These are phyloP conservation scores for Oryctes rhinoceros DNA, from an alignment of 1,140 invertebrate genomes.

Conservation along the genomic window DNA sequence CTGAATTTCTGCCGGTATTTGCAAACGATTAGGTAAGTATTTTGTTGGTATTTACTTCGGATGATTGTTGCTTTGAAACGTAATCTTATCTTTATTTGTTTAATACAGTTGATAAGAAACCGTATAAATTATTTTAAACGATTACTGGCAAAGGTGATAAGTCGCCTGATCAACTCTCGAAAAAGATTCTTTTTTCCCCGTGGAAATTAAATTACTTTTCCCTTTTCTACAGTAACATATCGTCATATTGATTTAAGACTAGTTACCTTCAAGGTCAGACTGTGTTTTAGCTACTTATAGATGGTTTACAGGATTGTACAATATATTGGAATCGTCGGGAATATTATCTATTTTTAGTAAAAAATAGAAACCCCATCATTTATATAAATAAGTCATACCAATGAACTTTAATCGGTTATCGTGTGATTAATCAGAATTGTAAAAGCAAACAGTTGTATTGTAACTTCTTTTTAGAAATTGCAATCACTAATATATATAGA, in stretches of 20 bases:
- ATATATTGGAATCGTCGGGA: neutral
- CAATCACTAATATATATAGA: conserved; percentile 38
- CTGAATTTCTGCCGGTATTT: neutral
- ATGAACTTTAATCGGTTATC: neutral
- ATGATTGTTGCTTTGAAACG: neutral
- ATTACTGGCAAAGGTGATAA: no score
- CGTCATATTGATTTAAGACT: conserved; percentile 15
- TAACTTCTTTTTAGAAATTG: conserved; percentile 8
- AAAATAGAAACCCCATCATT: neutral
- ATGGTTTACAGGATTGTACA: neutral
- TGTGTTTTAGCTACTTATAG: neutral
- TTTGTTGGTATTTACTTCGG: neutral
- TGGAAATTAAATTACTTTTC: no score
- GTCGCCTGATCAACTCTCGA: no score
- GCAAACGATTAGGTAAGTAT: neutral
- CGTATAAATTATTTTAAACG: no score
- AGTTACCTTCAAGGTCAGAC: conserved; percentile 12
- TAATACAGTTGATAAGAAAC: neutral
- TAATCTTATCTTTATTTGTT: neutral
- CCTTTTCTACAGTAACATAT: neutral
- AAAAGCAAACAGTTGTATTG: conserved; percentile 16
- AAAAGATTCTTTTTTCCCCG: no score
- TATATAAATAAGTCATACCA: neutral
- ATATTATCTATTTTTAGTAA: conserved; percentile 2
- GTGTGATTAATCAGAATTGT: neutral